phyloP scores from a whole-genome alignment of 1,140 invertebrate species.

The Dreissena polymorpha region DNA sequence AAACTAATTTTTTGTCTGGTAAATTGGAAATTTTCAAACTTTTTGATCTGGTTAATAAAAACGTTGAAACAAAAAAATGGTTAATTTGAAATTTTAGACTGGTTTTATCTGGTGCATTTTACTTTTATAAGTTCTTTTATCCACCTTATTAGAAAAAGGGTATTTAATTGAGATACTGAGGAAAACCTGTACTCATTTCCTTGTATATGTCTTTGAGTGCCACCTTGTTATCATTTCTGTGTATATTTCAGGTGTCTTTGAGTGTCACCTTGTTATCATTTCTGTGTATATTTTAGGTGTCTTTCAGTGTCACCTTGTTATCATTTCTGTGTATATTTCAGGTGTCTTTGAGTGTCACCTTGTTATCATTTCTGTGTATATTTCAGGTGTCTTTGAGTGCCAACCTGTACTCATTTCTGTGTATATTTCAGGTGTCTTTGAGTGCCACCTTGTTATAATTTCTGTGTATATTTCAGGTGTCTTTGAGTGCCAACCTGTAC shows the following conservation, averaged over 20 bases:
- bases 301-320: slow-evolving; percentile 94
- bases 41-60: no score
- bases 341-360: slow-evolving; percentile 96
- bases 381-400: slow-evolving; percentile 97
- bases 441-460: slow-evolving; percentile 89
- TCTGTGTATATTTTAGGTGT: slow-evolving; percentile 86
- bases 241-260: slow-evolving; percentile 91
- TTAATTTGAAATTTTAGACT: no score
- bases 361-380: slow-evolving; percentile 81
- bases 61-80: no score
- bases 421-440: slow-evolving; percentile 91
- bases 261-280: slow-evolving; percentile 89
- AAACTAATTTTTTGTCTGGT: background rate
- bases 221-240: slow-evolving; percentile 83
- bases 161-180: no score
- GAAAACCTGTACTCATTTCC: no score
- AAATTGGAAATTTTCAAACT: background rate
- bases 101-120: no score
- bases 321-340: slow-evolving; percentile 79
- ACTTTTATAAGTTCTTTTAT: no score
- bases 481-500: slow-evolving; percentile 96
- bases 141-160: no score
- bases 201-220: slow-evolving; percentile 91
- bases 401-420: slow-evolving; percentile 94
- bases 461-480: slow-evolving; percentile 86